Base-by-base conservation (phyloP, 2,888 invertebrate species). In the Sisyra nigra region DNA sequence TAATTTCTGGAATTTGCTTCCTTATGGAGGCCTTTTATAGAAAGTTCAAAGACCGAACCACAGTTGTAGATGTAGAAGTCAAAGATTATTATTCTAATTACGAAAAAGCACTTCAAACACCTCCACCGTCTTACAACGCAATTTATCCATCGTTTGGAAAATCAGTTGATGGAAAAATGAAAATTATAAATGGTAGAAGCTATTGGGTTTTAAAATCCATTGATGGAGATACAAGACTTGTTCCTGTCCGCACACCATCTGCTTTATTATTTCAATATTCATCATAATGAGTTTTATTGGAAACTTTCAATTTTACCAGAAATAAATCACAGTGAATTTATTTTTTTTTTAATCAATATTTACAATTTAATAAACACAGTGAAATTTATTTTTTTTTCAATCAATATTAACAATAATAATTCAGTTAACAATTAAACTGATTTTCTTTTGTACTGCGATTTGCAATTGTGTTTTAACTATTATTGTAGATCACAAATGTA, bases 201-300 rank as follows among this genome's bases (percentile, higher is more conserved):
- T 86, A 85, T 59, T 78, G 78, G 61, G 72, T 83, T 0, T 67
- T 74, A 18, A 71, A 71, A 11, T 69, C 71, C 14, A 60, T 65
- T 3, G 68, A 66, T 44, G 81, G 81, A 0, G 72, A 72, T 14
- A 73, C 64, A n/a, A 71, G 75, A 50, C 64, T 86, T 45, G 72
- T 86, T 41, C 86, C 86, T 0, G 68, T 80, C 1, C 63, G 84
- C 49, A 72, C 80, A 3, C 83, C 85, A 0, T 85, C 86, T 1
- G 82, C 85, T 9, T 72, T 83, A 40, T 61, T 86, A 3, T 86
- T 82, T 62, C 77, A 79, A 48, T 74, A 69, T 52, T 61, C 67
- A 9, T 56, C 60, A 29, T 31, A 31, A 31, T 29, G 7, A 17
- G 18, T 10, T 19, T 48, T 63, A 54, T 52, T 32, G 19, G 24